Base-by-base conservation (phyloP, 2,113 vertebrate species). In the Ascaphus truei region DNA sequence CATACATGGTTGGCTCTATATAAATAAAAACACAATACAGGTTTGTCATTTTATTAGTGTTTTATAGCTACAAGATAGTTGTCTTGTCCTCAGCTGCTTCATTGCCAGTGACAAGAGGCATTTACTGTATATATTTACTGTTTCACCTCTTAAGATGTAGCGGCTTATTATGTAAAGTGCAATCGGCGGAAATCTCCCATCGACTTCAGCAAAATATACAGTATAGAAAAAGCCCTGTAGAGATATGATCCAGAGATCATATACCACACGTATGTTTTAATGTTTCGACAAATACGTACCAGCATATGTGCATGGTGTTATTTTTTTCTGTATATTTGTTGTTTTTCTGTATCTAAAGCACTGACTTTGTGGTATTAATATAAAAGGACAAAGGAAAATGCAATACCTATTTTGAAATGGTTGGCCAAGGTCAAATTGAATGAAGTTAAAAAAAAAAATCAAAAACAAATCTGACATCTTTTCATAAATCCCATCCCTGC, bases 351-450 rank as follows among this genome's bases (percentile, higher is more conserved):
- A 31, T 55, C 50, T 30, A 23, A 9, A n/a, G 33, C 48, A 55
- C 13, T 41, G 50, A 65, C 31, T 39, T 55, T 16, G 26, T 12
- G 37, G 36, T 15, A 20, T 33, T 27, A 55, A 41, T 55, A 62
- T 30, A 31, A 16, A 55, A 3, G 16, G 12, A 71, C 23, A 61
- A 43, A 41, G 18, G 36, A 25, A 23, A 29, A 57, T 57, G 39
- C 51, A 56, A 56, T 36, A 68, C 27, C 27, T 52, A 61, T 61
- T 52, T 30, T 52, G 45, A 71, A 71, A 60, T 71, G 39, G 33
- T 59, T 61, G 20, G 34, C 56, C 67, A 71, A 71, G 67, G 67
- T 71, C 67, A 71, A 25, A 60, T 10, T n/a, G 33, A 37, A 61
- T 51, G 67, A 61, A 52, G n/a, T n/a, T n/a, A n/a, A n/a, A n/a